Conservation (phyloP, 64 coral and sea anemone genomes). For the Dendrophyllia cribrosa region DNA sequence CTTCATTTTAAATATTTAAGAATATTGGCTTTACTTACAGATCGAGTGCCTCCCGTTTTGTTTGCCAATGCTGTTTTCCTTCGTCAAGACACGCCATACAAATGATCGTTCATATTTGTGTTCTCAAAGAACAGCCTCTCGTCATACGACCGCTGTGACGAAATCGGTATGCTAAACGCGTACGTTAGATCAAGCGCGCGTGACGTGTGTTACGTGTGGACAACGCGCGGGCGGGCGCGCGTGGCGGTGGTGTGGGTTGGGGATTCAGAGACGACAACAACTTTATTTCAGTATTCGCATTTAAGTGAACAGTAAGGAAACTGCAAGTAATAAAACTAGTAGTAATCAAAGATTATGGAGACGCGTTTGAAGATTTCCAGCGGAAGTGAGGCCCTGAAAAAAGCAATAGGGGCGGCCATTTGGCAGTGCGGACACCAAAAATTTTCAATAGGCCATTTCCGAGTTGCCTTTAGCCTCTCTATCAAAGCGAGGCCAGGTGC, state of each 20-base stretch:
- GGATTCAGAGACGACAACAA: neutral
- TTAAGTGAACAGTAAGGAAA: no score
- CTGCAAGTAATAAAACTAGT: no score
- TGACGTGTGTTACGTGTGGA: neutral
- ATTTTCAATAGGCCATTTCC: no score
- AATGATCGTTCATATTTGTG: neutral
- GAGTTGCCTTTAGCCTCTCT: no score
- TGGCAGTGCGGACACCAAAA: no score
- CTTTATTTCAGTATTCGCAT: no score
- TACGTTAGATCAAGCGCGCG: neutral
- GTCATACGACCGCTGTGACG: neutral
- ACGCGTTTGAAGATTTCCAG: no score
- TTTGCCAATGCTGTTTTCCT: neutral
- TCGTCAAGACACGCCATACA: neutral
- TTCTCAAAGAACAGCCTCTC: neutral
- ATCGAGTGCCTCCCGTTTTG: neutral
- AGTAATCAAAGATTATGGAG: no score
- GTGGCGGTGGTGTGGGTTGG: neutral
- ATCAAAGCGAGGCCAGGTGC: no score
- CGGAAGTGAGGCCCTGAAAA: no score
- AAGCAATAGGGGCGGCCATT: no score
- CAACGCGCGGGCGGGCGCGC: neutral
- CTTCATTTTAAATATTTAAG: constrained; percentile 25
- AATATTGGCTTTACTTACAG: neutral
- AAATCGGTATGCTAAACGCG: constrained; percentile 14